Conservation (phyloP, 2,113 vertebrate species). For the Platanista minor region DNA sequence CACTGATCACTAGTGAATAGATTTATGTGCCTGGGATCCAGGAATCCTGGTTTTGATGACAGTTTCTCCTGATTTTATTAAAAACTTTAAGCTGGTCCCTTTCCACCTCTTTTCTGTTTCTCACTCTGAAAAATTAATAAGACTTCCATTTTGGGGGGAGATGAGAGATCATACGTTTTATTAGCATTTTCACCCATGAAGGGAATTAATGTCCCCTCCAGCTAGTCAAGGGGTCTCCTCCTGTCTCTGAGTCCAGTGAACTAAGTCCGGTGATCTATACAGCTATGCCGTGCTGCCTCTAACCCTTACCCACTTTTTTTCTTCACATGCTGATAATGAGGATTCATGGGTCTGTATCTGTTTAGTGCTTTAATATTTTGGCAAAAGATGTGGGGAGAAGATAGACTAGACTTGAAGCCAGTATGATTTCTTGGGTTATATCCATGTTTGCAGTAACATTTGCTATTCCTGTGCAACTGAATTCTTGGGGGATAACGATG, state of each 20-base stretch:
- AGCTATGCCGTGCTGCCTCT: conserved; percentile 36
- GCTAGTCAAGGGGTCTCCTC: not conserved
- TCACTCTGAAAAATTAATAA: not conserved
- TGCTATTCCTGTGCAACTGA: not conserved
- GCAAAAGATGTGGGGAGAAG: conserved; percentile 58
- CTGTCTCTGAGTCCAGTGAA: not conserved
- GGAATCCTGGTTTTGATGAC: not conserved
- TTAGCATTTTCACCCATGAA: not conserved
- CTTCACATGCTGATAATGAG: conserved; percentile 71
- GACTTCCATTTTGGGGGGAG: not conserved
- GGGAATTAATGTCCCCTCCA: not conserved
- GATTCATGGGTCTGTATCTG: conserved; percentile 74
- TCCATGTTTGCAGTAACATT: conserved; percentile 17
- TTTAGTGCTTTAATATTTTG: conserved; percentile 69
- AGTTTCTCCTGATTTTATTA: not conserved
- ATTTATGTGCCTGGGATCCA: not conserved
- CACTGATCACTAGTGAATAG: not conserved
- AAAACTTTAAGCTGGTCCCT: not conserved
- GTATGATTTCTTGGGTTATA: not conserved
- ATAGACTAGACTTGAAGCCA: not conserved
- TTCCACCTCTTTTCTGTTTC: not conserved
- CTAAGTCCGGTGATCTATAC: not conserved
- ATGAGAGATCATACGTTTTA: not conserved
- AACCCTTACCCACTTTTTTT: conserved; percentile 63
- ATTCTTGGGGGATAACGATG: not conserved